Conservation (phyloP, 2,797 vertebrate species). For the Ateles fusciceps region DNA sequence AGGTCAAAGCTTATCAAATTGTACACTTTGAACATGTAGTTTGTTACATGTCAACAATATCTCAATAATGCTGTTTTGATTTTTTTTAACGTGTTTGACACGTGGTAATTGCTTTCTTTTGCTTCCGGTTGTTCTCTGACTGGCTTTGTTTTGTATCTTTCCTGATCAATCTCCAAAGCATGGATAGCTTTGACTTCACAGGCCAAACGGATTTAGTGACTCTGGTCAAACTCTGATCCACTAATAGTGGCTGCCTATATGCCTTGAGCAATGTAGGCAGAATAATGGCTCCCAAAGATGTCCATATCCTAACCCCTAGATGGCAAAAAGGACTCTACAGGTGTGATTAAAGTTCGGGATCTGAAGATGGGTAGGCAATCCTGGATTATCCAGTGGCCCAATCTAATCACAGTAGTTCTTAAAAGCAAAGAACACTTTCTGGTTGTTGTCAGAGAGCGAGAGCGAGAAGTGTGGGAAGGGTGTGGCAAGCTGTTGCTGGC, state of each 20-base stretch:
- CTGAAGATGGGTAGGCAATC: not conserved
- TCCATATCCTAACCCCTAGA: not conserved
- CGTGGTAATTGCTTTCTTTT: not conserved
- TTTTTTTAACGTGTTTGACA: not conserved
- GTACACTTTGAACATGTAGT: not conserved
- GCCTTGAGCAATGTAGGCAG: not conserved
- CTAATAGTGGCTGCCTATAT: not conserved
- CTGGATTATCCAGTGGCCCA: not conserved
- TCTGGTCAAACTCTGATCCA: not conserved
- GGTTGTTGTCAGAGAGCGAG: not conserved
- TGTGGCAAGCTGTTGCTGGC: not conserved
- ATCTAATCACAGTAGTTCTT: not conserved
- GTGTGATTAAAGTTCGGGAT: not conserved
- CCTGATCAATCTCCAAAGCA: not conserved
- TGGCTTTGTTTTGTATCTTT: not conserved
- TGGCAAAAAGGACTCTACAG: not conserved
- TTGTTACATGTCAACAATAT: not conserved
- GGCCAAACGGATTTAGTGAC: not conserved
- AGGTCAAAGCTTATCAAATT: not conserved
- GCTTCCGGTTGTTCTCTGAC: not conserved
- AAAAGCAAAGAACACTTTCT: not conserved
- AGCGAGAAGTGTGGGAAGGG: not conserved
- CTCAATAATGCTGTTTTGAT: not conserved
- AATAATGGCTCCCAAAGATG: not conserved
- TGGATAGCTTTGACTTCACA: not conserved